phyloP scores from a whole-genome alignment of 2,888 invertebrate genomes.

The Drosophila borborema region DNA sequence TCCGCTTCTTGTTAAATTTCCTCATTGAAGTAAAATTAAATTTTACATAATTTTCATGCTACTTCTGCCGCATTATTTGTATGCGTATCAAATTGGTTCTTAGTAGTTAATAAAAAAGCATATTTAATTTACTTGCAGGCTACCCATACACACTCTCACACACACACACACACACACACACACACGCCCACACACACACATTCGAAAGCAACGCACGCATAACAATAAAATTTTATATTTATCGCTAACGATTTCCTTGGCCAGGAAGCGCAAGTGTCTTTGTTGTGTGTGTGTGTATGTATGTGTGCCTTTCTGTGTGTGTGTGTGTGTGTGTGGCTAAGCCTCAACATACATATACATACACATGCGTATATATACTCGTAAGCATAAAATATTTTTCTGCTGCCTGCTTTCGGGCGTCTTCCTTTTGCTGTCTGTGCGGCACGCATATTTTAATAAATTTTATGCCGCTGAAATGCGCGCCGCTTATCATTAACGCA shows the following conservation, averaged over 20 bases:
- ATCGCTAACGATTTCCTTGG: constrained; percentile 79
- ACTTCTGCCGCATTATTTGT: constrained; percentile 69
- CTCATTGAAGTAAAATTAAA: constrained; percentile 69
- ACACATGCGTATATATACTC: constrained; percentile 19
- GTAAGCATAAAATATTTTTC: constrained; percentile 64
- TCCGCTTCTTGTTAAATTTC: constrained; percentile 20
- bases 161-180: constrained; percentile 25
- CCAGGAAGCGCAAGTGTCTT: constrained; percentile 48
- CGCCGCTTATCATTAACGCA: constrained; percentile 82
- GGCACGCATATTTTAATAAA: constrained; percentile 79
- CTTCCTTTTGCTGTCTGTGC: constrained; percentile 37
- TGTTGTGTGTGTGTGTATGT: not conserved
- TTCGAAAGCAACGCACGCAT: constrained; percentile 62
- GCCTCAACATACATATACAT: constrained; percentile 40
- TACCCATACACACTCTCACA: constrained; percentile 24
- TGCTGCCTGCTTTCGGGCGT: constrained; percentile 55
- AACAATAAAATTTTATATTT: constrained; percentile 83
- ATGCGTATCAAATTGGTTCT: constrained; percentile 81
- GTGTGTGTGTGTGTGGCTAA: constrained; percentile 34
- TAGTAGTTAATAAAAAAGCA: constrained; percentile 81
- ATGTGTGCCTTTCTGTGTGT: not conserved
- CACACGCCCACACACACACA: constrained; percentile 27
- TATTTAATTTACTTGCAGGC: constrained; percentile 78
- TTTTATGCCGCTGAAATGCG: constrained; percentile 78
- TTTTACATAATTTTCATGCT: constrained; percentile 70